These are phyloP conservation scores for Caenorhabditis sinica DNA, from an alignment of 2,888 invertebrate genomes.

Conservation along the genomic window DNA sequence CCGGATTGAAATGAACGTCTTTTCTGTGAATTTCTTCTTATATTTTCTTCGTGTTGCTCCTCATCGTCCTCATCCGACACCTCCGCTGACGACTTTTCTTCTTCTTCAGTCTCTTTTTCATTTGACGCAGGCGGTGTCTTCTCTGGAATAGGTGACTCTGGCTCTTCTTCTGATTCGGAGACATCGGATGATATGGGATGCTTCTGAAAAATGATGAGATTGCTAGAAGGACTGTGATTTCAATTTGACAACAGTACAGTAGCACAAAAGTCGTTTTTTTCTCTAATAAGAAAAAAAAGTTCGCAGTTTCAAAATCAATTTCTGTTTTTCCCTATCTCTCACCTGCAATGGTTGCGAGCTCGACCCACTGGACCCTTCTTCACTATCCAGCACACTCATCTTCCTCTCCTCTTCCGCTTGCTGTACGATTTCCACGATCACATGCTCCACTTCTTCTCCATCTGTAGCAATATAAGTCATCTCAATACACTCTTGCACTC, in stretches of 20 bases:
- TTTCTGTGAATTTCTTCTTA: constrained; percentile 28
- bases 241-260: no score
- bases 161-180: constrained; percentile 30
- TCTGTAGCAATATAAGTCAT: constrained; percentile 59
- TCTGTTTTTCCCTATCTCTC: not conserved
- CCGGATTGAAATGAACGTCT: constrained; percentile 57
- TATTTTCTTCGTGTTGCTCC: not conserved
- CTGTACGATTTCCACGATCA: constrained; percentile 15
- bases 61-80: constrained; percentile 33
- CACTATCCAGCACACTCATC: constrained; percentile 18
- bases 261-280: no score
- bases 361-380: constrained; percentile 47
- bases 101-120: constrained; percentile 20
- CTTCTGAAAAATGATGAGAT: constrained; percentile 44
- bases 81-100: not conserved
- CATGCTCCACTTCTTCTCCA: constrained; percentile 24
- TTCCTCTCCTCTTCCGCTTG: not conserved
- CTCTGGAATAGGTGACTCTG: not conserved
- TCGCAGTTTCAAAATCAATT: no score
- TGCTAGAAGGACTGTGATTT: no score
- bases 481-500: constrained; percentile 56
- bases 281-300: no score
- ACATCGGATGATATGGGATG: constrained; percentile 13
- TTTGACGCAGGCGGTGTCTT: not conserved
- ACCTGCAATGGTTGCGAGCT: constrained; percentile 41